A percentile compares a stretch with the other conserved stretches of the same genome.
phyloP scores from a whole-genome alignment of 2,888 invertebrate species.

The Stegana nigrithorax region DNA sequence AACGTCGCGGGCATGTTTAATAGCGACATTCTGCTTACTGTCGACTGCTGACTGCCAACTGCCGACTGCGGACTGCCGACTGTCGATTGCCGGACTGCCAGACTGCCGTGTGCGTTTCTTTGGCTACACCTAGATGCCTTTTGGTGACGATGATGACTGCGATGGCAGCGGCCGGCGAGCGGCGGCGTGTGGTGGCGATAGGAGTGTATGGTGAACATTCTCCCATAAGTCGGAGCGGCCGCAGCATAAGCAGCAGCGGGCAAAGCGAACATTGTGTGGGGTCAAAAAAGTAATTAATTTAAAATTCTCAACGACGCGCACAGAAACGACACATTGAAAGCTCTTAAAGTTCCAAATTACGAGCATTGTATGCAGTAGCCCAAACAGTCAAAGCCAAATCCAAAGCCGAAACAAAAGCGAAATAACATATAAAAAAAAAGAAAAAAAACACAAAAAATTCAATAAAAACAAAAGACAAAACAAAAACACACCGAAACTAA shows the following conservation, averaged over 20 bases:
- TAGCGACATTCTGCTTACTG: not conserved
- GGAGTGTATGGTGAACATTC: slow-evolving; percentile 36
- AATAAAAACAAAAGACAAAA: not conserved
- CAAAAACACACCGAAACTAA: not conserved
- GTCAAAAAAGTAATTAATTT: slow-evolving; percentile 61
- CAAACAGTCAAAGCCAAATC: no score
- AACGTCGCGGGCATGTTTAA: slow-evolving; percentile 29
- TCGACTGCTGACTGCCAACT: no score
- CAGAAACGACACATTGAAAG: slow-evolving; percentile 59
- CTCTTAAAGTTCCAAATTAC: slow-evolving; percentile 60
- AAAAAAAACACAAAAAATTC: slow-evolving; percentile 29
- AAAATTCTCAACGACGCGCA: slow-evolving; percentile 51
- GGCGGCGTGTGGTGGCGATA: no score
- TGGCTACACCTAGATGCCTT: slow-evolving; percentile 27
- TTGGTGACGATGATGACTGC: slow-evolving; percentile 22
- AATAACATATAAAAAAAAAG: slow-evolving; percentile 6
- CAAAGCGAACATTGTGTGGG: slow-evolving; percentile 49
- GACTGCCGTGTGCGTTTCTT: not conserved
- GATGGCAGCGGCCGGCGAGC: no score
- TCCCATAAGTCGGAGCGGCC: slow-evolving; percentile 21
- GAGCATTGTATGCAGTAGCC: slow-evolving; percentile 48
- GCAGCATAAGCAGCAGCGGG: not conserved
- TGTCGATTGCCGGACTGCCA: not conserved
- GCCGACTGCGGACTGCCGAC: no score
- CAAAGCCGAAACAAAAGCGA: slow-evolving; percentile 24